Evolutionary conservation across 1,140 invertebrate species (phyloP), one percentile per base, ranked within the genome.

Genomic region (Popillia japonica): DNA sequence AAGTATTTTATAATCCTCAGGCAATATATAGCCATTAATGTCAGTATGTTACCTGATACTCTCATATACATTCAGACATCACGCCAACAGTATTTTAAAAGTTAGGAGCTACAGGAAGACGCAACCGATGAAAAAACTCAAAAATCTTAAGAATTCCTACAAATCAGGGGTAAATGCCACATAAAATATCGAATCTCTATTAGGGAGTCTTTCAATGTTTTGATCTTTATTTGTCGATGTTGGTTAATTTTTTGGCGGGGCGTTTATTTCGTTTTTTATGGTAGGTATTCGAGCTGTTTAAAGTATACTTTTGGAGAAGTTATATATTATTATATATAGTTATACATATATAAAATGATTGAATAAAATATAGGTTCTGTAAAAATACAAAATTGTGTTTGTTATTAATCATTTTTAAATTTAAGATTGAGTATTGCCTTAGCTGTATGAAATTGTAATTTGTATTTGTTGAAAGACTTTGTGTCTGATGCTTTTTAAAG

Each of bases 121-220:
- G 72, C 64, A 68, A 14, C 61, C 73, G 76, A 75, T 14, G n/a
- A 79, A 81, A 81, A 81, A 79, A 78, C 55, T 77, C 40, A 75
- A 79, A 79, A 77, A 77, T 79, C 78, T 23, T 22, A 55, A 74
- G 80, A 81, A 81, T 81, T 81, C 80, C 80, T 77, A 81, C 80
- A 81, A 81, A 81, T 81, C 78, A 81, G 78, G 77, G 80, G 80
- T 81, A 77, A 81, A 81, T 79, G 80, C 75, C 80, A 81, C 80
- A 81, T 81, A 81, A 81, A 81, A 76, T 77, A 78, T 75, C 73
- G 64, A 74, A 22, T 55, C 44, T 72, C 78, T 80, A 77, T 77
- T 78, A 78, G 78, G 80, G 75, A 80, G 78, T 77, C 61, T 77
- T 74, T 14, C 17, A 40, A 74, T 74, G 41, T 74, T 74, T 41